Base-by-base conservation (phyloP, 2,113 vertebrate genomes). In the Labeo rohita region DNA sequence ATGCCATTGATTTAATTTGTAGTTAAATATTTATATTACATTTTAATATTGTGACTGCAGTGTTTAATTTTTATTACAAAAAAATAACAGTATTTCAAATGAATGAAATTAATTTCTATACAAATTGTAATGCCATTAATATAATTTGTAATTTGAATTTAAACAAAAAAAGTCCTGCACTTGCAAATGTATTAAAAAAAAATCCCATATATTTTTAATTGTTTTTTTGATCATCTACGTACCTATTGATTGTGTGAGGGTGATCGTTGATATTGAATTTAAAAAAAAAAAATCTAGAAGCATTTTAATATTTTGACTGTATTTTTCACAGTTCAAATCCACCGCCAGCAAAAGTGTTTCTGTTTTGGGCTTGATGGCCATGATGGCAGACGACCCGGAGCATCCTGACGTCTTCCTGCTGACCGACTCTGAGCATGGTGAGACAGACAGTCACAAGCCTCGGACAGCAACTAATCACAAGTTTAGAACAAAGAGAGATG, bases 311-410 rank as follows among this genome's bases (percentile, higher is more conserved):
- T n/a, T 12, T 61, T 8, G 16, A n/a, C 56, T 28, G 12, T 73
- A 21, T 45, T 61, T 39, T 13, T 91, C 23, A 74, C 92, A 99
- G 98, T 99, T 99, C 94, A 99, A 99, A 92, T 98, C 98, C 10
- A 97, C 95, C 0, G 96, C 97, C 2, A 98, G 95, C 92, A 99
- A 99, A 93, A 97, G 92, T 0, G 94, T 96, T 70, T 97, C 96
- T 0, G 97, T 99, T 81, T 94, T 98, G 63, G 98, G 98, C 47
- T 96, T 98, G 91, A 99, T 99, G 98, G 96, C 96, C 86, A 97
- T 99, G 96, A 98, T 99, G 97, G 96, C 97, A 1, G 98, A 99
- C 81, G 97, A 99, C 89, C 97, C 97, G 0, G 97, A 99, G 84
- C 98, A 99, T 88, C 97, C 97, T 0, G 97, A 99, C 87, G 94